Conservation (phyloP, 1,140 invertebrate species). For the Bicyclus anynana region DNA sequence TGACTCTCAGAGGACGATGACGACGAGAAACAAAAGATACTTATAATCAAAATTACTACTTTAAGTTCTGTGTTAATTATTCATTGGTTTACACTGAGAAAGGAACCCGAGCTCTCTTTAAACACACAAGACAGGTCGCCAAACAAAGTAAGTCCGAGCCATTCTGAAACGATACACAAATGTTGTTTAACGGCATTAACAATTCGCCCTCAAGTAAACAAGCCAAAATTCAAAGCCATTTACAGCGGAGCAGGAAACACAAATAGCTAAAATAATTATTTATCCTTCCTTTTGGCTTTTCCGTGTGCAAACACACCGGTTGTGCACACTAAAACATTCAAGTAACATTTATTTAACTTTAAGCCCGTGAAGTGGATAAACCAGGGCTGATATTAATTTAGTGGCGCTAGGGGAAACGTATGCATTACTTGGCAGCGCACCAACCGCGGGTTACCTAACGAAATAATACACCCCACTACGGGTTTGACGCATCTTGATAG, state of each 20-base stretch:
- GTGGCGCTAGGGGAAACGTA: slow-evolving; percentile 38
- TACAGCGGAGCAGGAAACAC: background rate
- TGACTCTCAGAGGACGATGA: too few species aligned
- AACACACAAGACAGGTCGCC: too few species aligned
- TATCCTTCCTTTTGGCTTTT: background rate
- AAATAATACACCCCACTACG: slow-evolving; percentile 17
- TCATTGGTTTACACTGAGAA: too few species aligned
- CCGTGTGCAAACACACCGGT: background rate
- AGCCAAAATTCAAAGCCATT: background rate
- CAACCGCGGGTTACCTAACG: slow-evolving; percentile 28
- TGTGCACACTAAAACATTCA: background rate
- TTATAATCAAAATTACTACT: too few species aligned
- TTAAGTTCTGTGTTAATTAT: too few species aligned
- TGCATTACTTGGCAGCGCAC: slow-evolving; percentile 25
- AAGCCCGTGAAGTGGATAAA: background rate
- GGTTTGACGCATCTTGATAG: background rate
- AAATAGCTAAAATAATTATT: background rate
- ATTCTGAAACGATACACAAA: too few species aligned
- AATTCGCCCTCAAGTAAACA: background rate
- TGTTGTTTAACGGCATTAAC: background rate
- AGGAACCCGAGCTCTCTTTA: too few species aligned
- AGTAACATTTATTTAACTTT: slow-evolving; percentile 1
- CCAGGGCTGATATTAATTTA: slow-evolving; percentile 59
- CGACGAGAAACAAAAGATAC: too few species aligned
- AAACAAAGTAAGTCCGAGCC: too few species aligned